phyloP scores from a whole-genome alignment of 92 coral and sea anemone species.

The Phenganax marumi region DNA sequence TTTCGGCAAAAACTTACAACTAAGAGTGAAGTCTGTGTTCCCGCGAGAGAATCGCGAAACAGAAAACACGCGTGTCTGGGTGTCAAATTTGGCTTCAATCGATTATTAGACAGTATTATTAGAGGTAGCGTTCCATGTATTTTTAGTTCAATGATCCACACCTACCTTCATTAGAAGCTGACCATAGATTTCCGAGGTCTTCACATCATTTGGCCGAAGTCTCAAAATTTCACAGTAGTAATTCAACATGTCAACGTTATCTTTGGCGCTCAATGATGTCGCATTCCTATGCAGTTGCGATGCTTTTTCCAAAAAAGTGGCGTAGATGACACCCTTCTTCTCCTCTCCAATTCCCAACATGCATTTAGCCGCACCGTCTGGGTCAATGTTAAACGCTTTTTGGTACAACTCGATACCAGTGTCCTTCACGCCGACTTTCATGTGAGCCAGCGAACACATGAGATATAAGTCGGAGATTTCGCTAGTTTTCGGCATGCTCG shows the following conservation, averaged over 20 bases:
- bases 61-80: too few species aligned
- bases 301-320: constrained; percentile 32
- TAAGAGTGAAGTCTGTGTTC: too few species aligned
- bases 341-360: constrained; percentile 1
- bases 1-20: too few species aligned
- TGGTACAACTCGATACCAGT: constrained; percentile 24
- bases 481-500: constrained; percentile 12
- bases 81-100: too few species aligned
- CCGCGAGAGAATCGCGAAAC: too few species aligned
- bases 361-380: constrained; percentile 21
- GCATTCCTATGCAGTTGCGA: constrained; percentile 32
- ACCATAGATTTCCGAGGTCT: constrained; percentile 38
- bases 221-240: constrained; percentile 28
- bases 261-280: constrained; percentile 36
- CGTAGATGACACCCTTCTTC: constrained; percentile 6
- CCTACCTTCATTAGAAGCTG: constrained; percentile 44
- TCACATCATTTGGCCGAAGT: constrained; percentile 33
- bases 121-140: too few species aligned
- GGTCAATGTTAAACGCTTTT: constrained; percentile 24
- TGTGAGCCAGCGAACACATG: constrained; percentile 42
- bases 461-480: constrained; percentile 29
- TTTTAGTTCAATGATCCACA: not conserved
- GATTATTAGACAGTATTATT: too few species aligned
- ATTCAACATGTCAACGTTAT: constrained; percentile 38
- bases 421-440: constrained; percentile 19